These are phyloP conservation scores for Shinisaurus crocodilurus DNA, from an alignment of 2,113 vertebrate genomes.

Conservation along the genomic window DNA sequence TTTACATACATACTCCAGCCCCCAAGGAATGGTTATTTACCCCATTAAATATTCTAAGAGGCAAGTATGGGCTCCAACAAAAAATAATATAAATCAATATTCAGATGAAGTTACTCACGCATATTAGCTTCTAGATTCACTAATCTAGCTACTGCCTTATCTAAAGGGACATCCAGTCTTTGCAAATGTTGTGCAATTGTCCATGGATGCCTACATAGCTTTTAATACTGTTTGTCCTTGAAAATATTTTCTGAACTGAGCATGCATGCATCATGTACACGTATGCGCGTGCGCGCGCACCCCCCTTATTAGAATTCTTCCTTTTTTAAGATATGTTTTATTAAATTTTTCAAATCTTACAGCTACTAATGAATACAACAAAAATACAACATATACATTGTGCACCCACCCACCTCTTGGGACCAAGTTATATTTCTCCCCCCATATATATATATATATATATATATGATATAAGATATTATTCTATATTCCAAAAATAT, in stretches of 20 bases:
- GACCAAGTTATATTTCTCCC: too few relatives aligned
- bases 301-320: too few relatives aligned
- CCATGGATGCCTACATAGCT: conserved; percentile 9
- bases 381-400: too few relatives aligned
- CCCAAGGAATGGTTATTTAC: background rate
- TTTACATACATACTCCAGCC: conserved; percentile 1
- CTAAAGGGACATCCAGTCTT: conserved; percentile 23
- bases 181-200: conserved; percentile 2
- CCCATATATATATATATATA: too few relatives aligned
- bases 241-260: conserved; percentile 18
- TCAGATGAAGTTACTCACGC: conserved; percentile 34
- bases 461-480: too few relatives aligned
- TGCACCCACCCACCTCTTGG: too few relatives aligned
- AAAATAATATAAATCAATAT: background rate
- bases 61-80: conserved; percentile 33
- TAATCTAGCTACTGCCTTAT: conserved; percentile 13
- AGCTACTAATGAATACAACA: too few relatives aligned
- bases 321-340: too few relatives aligned
- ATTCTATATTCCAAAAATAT: too few relatives aligned
- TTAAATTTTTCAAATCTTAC: too few relatives aligned
- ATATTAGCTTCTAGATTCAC: background rate
- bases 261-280: background rate
- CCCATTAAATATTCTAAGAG: conserved; percentile 35
- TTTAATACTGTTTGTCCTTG: conserved; percentile 51
- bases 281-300: background rate